A percentile compares a stretch with the other conserved stretches of the same genome.
phyloP scores from a whole-genome alignment of 1,140 invertebrate species.

The Octopus bimaculoides region DNA sequence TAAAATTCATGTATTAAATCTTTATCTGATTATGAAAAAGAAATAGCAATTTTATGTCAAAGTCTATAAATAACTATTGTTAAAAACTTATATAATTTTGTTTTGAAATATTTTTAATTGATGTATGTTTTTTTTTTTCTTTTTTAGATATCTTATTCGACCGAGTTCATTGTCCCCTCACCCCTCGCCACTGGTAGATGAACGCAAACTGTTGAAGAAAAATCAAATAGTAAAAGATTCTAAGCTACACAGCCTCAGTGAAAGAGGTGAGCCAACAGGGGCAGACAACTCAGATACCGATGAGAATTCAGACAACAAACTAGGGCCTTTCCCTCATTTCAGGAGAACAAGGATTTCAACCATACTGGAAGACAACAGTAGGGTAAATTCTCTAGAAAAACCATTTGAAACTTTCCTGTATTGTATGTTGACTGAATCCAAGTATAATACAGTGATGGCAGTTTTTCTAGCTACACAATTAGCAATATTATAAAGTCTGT shows the following conservation, averaged over 20 bases:
- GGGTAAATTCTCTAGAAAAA: conserved; percentile 6
- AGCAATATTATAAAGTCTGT: no score
- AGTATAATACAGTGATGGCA: neutral
- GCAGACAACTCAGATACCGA: neutral
- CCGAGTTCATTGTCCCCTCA: conserved; percentile 53
- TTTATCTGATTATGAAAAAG: neutral
- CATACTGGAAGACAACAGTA: conserved; percentile 7
- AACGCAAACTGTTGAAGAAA: conserved; percentile 27
- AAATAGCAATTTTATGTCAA: neutral
- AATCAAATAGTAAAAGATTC: neutral
- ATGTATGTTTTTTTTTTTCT: neutral
- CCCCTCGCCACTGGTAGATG: conserved; percentile 51
- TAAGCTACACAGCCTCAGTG: conserved; percentile 2
- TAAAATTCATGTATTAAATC: neutral
- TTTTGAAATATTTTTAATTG: neutral
- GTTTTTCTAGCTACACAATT: no score
- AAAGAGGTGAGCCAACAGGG: conserved; percentile 5
- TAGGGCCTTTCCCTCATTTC: neutral
- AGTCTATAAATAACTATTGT: neutral
- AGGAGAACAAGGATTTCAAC: conserved; percentile 2
- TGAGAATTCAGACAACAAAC: neutral
- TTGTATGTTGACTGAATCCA: neutral
- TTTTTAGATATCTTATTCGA: conserved; percentile 49
- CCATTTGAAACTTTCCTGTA: neutral
- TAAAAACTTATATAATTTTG: neutral